Evolutionary conservation across 2,888 invertebrate genomes (phyloP).

Genomic region (Galeopsomyia nigrocyanea): DNA sequence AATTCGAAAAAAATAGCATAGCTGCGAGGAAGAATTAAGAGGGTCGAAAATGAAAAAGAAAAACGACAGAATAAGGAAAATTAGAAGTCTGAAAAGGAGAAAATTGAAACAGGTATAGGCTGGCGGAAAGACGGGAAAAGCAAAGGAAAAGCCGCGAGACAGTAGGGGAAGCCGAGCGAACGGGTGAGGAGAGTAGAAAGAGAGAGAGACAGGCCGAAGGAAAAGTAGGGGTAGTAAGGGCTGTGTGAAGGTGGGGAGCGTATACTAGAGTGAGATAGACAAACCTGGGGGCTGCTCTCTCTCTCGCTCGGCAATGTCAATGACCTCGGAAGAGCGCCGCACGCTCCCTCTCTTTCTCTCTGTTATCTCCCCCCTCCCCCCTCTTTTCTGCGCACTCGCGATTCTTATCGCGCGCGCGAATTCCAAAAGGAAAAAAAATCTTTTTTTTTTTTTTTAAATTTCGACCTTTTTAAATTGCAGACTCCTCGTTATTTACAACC

Average conservation of each 20-base stretch:
- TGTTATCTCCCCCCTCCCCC: slow-evolving; percentile 33
- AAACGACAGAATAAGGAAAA: neutral
- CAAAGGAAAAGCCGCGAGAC: slow-evolving; percentile 22
- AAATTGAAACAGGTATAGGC: slow-evolving; percentile 25
- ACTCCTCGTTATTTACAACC: too few relatives aligned
- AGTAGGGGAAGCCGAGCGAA: neutral
- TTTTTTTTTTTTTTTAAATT: too few relatives aligned
- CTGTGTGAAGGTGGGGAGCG: slow-evolving; percentile 20
- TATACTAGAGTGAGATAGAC: slow-evolving; percentile 32
- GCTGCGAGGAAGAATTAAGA: too few relatives aligned
- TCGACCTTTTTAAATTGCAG: too few relatives aligned
- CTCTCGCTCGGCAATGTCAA: slow-evolving; percentile 42
- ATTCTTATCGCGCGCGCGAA: slow-evolving; percentile 48
- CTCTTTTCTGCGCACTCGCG: slow-evolving; percentile 38
- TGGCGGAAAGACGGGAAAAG: slow-evolving; percentile 13
- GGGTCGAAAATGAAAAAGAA: neutral
- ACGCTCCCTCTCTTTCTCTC: slow-evolving; percentile 20
- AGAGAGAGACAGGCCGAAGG: neutral
- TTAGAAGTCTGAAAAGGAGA: neutral
- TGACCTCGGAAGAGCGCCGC: slow-evolving; percentile 45
- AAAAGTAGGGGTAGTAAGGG: neutral
- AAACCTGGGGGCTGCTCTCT: slow-evolving; percentile 40
- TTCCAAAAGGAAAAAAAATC: too few relatives aligned
- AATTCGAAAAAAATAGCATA: too few relatives aligned
- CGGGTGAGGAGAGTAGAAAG: neutral